phyloP scores from a whole-genome alignment of 2,888 invertebrate genomes.

The Orchesellides sinensis region DNA sequence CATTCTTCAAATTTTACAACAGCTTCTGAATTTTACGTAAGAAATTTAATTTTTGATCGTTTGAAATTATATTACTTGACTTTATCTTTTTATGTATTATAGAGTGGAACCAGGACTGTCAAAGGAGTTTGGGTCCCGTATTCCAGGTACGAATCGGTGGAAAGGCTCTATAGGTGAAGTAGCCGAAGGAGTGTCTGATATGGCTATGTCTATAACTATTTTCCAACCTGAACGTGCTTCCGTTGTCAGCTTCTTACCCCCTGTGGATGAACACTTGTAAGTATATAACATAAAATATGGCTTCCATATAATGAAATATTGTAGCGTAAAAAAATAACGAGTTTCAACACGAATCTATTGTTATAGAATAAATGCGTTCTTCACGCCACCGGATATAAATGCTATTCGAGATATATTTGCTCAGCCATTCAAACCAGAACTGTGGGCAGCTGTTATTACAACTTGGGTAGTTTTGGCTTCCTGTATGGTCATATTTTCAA shows the following conservation, averaged over 20 bases:
- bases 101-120: conserved; percentile 35
- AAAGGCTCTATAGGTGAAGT: conserved; percentile 58
- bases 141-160: conserved; percentile 52
- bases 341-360: background rate
- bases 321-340: background rate
- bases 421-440: conserved; percentile 67
- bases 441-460: conserved; percentile 71
- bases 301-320: background rate
- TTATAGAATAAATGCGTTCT: conserved; percentile 69
- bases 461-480: conserved; percentile 71
- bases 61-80: too few species aligned
- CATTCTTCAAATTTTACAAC: conserved; percentile 59
- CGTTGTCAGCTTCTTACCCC: conserved; percentile 64
- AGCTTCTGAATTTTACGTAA: conserved; percentile 69
- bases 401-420: conserved; percentile 72
- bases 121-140: conserved; percentile 30
- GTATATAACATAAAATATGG: background rate
- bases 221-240: conserved; percentile 48
- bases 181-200: conserved; percentile 55
- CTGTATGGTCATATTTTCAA: conserved; percentile 69
- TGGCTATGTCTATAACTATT: conserved; percentile 66
- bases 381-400: conserved; percentile 59
- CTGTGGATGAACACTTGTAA: conserved; percentile 69
- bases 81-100: background rate
- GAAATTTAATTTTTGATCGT: too few species aligned